Conservation (phyloP, 2,888 invertebrate species). For the Ophraella communa region DNA sequence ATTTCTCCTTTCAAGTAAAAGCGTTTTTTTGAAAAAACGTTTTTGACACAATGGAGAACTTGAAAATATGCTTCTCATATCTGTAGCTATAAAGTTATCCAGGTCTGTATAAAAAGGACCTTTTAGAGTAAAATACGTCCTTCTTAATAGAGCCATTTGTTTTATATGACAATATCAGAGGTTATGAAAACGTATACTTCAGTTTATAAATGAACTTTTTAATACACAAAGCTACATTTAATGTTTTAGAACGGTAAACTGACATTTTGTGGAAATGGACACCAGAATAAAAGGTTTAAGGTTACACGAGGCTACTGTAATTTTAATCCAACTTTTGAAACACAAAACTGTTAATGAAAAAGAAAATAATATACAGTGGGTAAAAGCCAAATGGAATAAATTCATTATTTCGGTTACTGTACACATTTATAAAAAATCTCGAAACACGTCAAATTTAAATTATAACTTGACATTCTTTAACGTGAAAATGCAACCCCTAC, state of each 20-base stretch:
- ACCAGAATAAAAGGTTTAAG: not conserved
- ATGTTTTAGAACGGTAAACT: not conserved
- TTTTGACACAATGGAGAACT: not conserved
- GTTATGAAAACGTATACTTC: constrained; percentile 8
- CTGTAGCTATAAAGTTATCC: not conserved
- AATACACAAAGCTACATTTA: not conserved
- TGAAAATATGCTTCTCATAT: constrained; percentile 9
- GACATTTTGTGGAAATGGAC: not conserved
- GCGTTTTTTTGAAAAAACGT: not conserved
- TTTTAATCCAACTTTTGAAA: too few species aligned
- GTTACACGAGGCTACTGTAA: too few species aligned
- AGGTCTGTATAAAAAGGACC: constrained; percentile 1
- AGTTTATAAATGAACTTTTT: constrained; percentile 9
- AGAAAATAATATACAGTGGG: too few species aligned
- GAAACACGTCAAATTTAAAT: too few species aligned
- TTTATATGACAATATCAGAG: constrained; percentile 14
- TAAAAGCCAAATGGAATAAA: too few species aligned
- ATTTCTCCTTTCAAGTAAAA: too few species aligned
- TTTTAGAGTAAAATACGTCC: constrained; percentile 3
- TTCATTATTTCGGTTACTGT: too few species aligned
- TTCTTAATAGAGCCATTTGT: constrained; percentile 16
- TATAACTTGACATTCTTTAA: too few species aligned
- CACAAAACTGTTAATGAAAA: too few species aligned
- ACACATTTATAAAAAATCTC: too few species aligned
- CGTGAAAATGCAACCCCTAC: too few species aligned